phyloP scores from a whole-genome alignment of 2,113 vertebrate genomes.

The Esox niger region DNA sequence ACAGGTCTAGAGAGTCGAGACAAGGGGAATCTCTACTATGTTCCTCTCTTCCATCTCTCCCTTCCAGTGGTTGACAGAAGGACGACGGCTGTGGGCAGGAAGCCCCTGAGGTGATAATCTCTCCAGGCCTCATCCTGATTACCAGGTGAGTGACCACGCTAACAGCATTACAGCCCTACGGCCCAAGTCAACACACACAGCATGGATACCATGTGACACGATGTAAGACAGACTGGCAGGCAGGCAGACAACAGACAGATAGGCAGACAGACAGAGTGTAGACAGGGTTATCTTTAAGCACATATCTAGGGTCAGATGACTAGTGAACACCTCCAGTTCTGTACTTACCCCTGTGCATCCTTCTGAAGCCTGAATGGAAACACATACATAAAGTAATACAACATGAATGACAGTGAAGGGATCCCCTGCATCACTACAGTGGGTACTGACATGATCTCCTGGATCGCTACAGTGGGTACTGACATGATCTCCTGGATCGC shows the following conservation, averaged over 20 bases:
- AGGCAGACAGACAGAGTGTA: background rate
- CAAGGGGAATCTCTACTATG: too few species aligned
- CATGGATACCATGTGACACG: background rate
- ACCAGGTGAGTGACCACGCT: conserved; percentile 27
- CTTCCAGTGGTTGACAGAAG: background rate
- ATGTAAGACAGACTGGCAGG: background rate
- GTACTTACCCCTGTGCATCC: conserved; percentile 62
- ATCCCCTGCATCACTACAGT: too few species aligned
- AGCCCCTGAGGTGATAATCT: conserved; percentile 46
- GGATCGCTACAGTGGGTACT: too few species aligned
- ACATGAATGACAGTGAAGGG: too few species aligned
- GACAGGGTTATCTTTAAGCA: conserved; percentile 15
- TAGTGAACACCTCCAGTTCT: background rate
- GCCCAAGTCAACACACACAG: background rate
- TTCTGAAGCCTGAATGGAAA: conserved; percentile 57
- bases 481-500: too few species aligned
- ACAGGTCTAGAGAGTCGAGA: too few species aligned
- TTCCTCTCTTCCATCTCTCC: background rate
- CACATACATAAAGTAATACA: too few species aligned
- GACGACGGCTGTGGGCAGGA: conserved; percentile 37
- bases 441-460: too few species aligned
- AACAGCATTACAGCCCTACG: conserved; percentile 51
- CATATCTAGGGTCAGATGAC: too few species aligned
- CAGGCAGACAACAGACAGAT: background rate
- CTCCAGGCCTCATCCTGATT: conserved; percentile 14